These are phyloP conservation scores for Ernsta delagoae DNA, from an alignment of 2,888 invertebrate genomes.

Conservation along the genomic window DNA sequence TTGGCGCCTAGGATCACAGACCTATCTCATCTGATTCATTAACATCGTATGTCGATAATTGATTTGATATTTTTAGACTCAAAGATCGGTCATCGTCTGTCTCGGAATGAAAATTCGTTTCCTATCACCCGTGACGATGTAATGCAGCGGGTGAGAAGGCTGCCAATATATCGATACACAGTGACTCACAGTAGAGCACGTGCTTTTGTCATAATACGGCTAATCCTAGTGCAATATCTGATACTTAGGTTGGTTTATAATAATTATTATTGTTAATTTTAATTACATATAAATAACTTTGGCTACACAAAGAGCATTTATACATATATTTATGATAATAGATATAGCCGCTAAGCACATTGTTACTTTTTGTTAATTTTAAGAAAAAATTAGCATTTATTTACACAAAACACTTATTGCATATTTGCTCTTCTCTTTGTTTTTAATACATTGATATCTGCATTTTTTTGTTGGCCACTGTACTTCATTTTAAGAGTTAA, in stretches of 20 bases:
- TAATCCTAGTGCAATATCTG: neutral
- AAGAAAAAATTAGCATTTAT: too few relatives aligned
- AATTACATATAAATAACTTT: too few relatives aligned
- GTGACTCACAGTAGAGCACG: slow-evolving; percentile 19
- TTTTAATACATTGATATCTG: too few relatives aligned
- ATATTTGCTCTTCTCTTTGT: too few relatives aligned
- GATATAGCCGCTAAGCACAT: too few relatives aligned
- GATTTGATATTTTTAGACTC: slow-evolving; percentile 12
- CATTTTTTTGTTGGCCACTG: too few relatives aligned
- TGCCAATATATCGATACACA: slow-evolving; percentile 18
- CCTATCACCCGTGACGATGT: slow-evolving; percentile 11
- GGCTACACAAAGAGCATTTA: too few relatives aligned
- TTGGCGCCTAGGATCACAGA: slow-evolving; percentile 16
- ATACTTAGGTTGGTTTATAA: neutral
- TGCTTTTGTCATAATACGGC: slow-evolving; percentile 5
- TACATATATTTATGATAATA: too few relatives aligned
- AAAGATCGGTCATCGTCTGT: slow-evolving; percentile 17
- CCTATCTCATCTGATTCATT: slow-evolving; percentile 11
- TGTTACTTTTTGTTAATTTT: too few relatives aligned
- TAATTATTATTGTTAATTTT: neutral
- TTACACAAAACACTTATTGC: too few relatives aligned
- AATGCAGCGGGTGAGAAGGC: slow-evolving; percentile 10
- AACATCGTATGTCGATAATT: slow-evolving; percentile 8
- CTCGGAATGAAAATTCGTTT: slow-evolving; percentile 2
- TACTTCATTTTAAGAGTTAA: too few relatives aligned